Conservation (phyloP, 2,113 vertebrate genomes). For the Pycnonotus jocosus region DNA sequence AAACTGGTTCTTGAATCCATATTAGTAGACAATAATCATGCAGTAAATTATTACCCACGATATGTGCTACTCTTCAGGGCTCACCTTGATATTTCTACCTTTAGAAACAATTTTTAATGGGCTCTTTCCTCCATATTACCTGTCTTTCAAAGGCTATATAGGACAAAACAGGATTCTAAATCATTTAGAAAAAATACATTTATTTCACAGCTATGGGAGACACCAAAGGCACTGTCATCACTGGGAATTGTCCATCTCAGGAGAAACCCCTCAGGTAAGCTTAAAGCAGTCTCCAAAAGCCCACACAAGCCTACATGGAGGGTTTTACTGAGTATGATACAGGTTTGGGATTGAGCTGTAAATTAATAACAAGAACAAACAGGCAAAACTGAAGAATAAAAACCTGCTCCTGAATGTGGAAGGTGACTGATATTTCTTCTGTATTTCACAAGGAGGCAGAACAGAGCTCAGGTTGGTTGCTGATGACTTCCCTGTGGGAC, state of each 20-base stretch:
- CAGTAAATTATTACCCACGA: neutral
- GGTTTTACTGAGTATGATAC: neutral
- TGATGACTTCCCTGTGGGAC: neutral
- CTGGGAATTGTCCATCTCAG: neutral
- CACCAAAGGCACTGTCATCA: neutral
- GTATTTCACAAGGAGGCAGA: neutral
- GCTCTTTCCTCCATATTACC: neutral
- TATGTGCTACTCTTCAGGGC: neutral
- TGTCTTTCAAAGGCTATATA: neutral
- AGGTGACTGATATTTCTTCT: neutral
- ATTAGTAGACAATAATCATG: neutral
- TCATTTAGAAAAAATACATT: neutral
- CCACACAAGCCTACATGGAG: neutral
- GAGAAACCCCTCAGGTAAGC: constrained; percentile 26
- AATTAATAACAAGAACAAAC: neutral
- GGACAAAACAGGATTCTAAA: neutral
- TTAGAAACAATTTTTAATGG: neutral
- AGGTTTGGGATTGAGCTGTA: neutral
- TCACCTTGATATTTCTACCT: neutral
- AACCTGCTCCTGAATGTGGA: neutral
- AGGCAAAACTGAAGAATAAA: neutral
- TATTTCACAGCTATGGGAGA: constrained; percentile 3
- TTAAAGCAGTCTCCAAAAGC: neutral
- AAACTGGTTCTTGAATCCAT: neutral
- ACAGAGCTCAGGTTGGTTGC: neutral